Evolutionary conservation across 2,888 invertebrate genomes (phyloP).

Genomic region (Trachelus tabidus): DNA sequence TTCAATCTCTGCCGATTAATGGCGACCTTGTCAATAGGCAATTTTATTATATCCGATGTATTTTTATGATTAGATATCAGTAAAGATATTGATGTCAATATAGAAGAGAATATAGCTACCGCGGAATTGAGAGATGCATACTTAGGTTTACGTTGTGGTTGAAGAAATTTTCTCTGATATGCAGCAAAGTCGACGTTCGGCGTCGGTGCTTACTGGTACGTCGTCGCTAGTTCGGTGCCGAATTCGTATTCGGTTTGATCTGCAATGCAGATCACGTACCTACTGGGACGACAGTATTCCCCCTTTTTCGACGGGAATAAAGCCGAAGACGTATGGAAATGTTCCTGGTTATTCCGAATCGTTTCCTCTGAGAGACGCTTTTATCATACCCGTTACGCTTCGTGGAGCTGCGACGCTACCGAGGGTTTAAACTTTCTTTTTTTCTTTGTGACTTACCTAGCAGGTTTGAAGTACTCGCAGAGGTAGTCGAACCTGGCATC

Average conservation of each 20-base stretch:
- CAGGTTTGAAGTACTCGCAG: conserved; percentile 93
- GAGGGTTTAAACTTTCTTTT: neutral
- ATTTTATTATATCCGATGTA: neutral
- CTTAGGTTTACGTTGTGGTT: neutral
- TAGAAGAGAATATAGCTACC: neutral
- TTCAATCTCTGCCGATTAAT: conserved; percentile 40
- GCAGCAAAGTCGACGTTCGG: neutral
- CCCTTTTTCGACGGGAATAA: conserved; percentile 42
- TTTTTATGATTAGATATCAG: neutral
- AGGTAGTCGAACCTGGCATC: conserved; percentile 94
- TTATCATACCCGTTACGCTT: conserved; percentile 26
- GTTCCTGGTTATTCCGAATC: conserved; percentile 60
- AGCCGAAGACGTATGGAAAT: conserved; percentile 62
- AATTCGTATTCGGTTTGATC: conserved; percentile 45
- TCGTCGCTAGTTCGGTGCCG: conserved; percentile 40
- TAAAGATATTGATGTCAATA: neutral
- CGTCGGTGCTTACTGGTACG: conserved; percentile 30
- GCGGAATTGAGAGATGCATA: neutral
- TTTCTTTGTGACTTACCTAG: conserved; percentile 74
- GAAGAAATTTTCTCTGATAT: neutral
- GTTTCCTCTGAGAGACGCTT: conserved; percentile 52
- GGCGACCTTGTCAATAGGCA: neutral
- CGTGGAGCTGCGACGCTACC: neutral
- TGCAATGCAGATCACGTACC: conserved; percentile 64
- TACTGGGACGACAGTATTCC: neutral